phyloP scores from a whole-genome alignment of 2,888 invertebrate species.

The Girardia tigrina region DNA sequence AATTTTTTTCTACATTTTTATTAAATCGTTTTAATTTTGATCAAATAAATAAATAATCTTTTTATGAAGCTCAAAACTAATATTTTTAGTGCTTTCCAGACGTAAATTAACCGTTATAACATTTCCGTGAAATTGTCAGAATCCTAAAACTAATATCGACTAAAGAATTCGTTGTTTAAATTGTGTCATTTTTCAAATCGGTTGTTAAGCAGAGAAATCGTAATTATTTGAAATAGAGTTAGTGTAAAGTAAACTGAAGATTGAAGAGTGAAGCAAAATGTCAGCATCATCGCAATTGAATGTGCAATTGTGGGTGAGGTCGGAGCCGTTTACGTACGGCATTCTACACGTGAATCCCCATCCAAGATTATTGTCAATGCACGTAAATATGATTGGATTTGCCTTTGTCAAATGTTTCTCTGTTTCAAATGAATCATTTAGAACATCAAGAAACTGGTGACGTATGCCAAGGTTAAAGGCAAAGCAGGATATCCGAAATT shows the following conservation, averaged over 20 bases:
- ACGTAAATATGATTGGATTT: conserved; percentile 25
- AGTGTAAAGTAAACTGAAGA: too few relatives aligned
- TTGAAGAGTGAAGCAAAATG: too few relatives aligned
- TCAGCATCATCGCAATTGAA: background rate
- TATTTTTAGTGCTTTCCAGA: too few relatives aligned
- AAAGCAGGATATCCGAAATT: conserved; percentile 45
- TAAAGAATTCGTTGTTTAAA: too few relatives aligned
- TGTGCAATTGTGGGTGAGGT: conserved; percentile 45
- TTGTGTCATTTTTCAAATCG: conserved; percentile 15
- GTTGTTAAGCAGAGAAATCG: background rate
- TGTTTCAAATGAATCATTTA: conserved; percentile 38
- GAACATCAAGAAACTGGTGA: conserved; percentile 50
- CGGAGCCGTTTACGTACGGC: conserved; percentile 49
- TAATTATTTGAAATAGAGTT: too few relatives aligned
- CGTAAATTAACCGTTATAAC: too few relatives aligned
- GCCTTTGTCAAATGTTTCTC: background rate
- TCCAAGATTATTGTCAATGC: conserved; percentile 42
- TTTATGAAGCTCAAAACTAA: too few relatives aligned
- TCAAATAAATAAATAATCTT: too few relatives aligned
- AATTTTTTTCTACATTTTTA: too few relatives aligned
- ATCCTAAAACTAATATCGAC: too few relatives aligned
- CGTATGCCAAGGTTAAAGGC: conserved; percentile 49
- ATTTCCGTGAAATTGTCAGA: too few relatives aligned
- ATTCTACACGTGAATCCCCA: conserved; percentile 48
- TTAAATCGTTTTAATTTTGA: too few relatives aligned